Evolutionary conservation across 1,140 invertebrate species (phyloP), one percentile per base, ranked within the genome.

Genomic region (Neuroterus valhalla): DNA sequence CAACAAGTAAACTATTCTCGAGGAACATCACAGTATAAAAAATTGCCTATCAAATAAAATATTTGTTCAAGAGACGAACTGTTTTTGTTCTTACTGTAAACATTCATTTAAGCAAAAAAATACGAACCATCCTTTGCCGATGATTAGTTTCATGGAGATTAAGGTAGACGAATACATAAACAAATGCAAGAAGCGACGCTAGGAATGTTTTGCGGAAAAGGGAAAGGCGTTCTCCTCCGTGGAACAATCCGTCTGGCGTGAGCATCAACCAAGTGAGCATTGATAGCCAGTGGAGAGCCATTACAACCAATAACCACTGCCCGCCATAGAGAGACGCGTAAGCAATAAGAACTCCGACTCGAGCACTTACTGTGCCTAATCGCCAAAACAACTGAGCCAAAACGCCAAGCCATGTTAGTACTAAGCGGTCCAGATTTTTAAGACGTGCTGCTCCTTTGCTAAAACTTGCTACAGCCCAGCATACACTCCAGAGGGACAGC

Each of bases 11-110:
- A 74, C 92, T 92, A 86, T 97, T 98, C 90, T 98, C 97, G 52
- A 97, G 89, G 85, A 96, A 94, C 96, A 97, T 97, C 42, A 97
- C 96, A n/a, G 94, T 92, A 89, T 98, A 98, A 91, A 96, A 98
- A 70, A 95, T 95, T 12, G 93, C 89, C 94, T 93, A 82, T 17
- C 77, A 73, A 79, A 78, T 68, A 79, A 77, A 78, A 75, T 21
- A 55, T 42, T 50, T 68, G 38, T 62, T 42, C 3, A 78, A 70
- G 45, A 48, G 15, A 19, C 8, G 75, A 50, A 21, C 74, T 45
- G 26, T 75, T 68, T 10, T 75, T 17, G 77, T 19, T 2, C 19
- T 23, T 8, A 26, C 17, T 42, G 66, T 19, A 2, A 68, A 70
- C 55, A 70, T 17, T 14, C 45, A 71, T 5, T 17, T 31, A 26